Percentiles rank a stretch among this genome's conserved stretches.
phyloP scores from a whole-genome alignment of 2,113 vertebrate genomes.

The Lophura nycthemera region DNA sequence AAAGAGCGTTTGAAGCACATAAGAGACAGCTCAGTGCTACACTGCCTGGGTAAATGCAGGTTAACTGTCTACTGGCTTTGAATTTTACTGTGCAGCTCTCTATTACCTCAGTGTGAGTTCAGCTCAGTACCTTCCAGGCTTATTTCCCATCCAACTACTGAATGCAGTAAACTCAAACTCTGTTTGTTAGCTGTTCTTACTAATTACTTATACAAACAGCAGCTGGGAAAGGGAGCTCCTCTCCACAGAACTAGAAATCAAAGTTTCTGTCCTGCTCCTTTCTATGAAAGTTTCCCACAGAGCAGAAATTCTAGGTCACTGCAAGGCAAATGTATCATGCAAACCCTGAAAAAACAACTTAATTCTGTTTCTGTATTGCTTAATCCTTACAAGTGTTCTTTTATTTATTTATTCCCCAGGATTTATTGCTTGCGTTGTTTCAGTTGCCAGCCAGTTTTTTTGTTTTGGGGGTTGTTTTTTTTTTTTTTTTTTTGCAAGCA shows the following conservation, averaged over 20 bases:
- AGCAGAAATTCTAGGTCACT: neutral
- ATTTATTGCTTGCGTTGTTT: neutral
- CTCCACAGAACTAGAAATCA: neutral
- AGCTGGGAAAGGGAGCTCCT: neutral
- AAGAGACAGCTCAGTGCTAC: neutral
- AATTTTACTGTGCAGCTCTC: neutral
- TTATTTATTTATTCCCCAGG: neutral
- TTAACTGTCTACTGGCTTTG: neutral
- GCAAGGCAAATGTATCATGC: neutral
- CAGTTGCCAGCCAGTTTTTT: neutral
- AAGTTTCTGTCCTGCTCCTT: neutral
- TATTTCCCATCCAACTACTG: neutral
- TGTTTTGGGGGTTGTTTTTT: too few relatives aligned
- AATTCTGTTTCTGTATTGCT: neutral
- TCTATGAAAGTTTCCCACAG: neutral
- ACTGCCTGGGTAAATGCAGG: neutral
- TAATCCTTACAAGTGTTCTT: neutral
- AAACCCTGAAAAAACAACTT: neutral
- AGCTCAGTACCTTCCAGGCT: neutral
- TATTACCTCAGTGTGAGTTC: neutral
- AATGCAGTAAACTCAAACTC: neutral
- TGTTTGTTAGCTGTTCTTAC: neutral
- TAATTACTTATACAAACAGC: neutral
- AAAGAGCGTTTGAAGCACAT: accelerated
- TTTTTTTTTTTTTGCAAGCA: neutral